Percentiles rank a stretch among this genome's conserved stretches.
These are phyloP conservation scores for Montipora sp. DNA, from an alignment of 64 coral and sea anemone species.

Conservation along the genomic window DNA sequence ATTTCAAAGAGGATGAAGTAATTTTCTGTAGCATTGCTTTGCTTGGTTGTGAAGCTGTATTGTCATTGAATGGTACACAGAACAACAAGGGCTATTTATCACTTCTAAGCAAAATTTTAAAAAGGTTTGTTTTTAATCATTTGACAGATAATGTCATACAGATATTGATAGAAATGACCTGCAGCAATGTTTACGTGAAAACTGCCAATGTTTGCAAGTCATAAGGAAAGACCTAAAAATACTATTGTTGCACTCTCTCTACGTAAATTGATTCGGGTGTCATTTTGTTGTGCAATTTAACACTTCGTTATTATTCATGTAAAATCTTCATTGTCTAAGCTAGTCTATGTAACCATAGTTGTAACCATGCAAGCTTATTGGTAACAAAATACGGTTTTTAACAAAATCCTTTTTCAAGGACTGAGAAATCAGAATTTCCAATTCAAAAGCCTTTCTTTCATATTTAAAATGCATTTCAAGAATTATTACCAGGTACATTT, in stretches of 20 bases:
- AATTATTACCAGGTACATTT: neutral
- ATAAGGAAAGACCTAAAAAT: neutral
- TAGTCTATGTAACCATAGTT: neutral
- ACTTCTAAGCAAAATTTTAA: neutral
- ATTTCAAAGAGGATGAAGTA: neutral
- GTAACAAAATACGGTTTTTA: neutral
- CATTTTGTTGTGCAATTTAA: neutral
- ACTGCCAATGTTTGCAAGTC: neutral
- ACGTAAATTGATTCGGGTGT: neutral
- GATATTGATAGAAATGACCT: slow-evolving; percentile 12
- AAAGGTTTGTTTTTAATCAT: neutral
- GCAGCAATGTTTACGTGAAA: neutral
- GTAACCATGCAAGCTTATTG: neutral
- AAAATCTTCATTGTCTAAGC: neutral
- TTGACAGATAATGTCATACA: neutral
- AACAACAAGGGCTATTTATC: neutral
- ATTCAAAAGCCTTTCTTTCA: neutral
- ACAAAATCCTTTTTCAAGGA: neutral
- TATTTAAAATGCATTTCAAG: neutral
- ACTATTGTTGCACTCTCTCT: neutral
- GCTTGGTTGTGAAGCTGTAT: neutral
- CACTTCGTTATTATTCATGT: neutral
- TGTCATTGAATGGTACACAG: neutral
- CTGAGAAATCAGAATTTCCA: neutral
- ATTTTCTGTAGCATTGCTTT: neutral